A percentile compares a stretch with the other conserved stretches of the same genome.
These are phyloP conservation scores for Grammomys dolichurus DNA, from an alignment of 2,113 vertebrate genomes.

Conservation along the genomic window DNA sequence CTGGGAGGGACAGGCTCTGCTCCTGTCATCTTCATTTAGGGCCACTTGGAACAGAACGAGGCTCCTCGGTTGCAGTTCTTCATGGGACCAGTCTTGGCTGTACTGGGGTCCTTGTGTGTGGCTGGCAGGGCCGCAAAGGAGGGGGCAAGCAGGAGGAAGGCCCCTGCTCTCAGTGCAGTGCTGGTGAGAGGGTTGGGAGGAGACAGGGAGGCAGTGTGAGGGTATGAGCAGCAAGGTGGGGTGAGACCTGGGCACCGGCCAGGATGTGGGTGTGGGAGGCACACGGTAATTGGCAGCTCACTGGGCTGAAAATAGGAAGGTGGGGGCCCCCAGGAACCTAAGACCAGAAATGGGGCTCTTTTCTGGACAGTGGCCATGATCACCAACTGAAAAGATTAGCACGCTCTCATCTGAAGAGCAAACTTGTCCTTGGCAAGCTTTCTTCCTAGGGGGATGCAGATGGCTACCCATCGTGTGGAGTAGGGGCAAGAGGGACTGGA, in stretches of 20 bases:
- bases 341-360: rapidly evolving
- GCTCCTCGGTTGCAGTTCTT: not conserved
- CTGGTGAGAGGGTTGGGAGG: not conserved
- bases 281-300: not conserved
- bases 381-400: not conserved
- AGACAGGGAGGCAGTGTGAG: not conserved
- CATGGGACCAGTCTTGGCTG: not conserved
- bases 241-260: not conserved
- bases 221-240: rapidly evolving
- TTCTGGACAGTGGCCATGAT: not conserved
- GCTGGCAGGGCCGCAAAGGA: not conserved
- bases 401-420: not conserved
- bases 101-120: not conserved
- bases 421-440: no score
- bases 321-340: not conserved
- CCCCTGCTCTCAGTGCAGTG: conserved; percentile 26
- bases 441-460: not conserved
- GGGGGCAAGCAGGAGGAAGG: not conserved
- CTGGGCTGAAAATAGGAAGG: not conserved
- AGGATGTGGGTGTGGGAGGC: not conserved
- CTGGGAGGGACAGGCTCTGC: not conserved
- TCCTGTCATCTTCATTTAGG: not conserved
- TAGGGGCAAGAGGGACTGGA: not conserved
- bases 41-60: not conserved
- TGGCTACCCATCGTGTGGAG: not conserved